phyloP scores from a whole-genome alignment of 2,113 vertebrate genomes.

The Bubo scandiacus region DNA sequence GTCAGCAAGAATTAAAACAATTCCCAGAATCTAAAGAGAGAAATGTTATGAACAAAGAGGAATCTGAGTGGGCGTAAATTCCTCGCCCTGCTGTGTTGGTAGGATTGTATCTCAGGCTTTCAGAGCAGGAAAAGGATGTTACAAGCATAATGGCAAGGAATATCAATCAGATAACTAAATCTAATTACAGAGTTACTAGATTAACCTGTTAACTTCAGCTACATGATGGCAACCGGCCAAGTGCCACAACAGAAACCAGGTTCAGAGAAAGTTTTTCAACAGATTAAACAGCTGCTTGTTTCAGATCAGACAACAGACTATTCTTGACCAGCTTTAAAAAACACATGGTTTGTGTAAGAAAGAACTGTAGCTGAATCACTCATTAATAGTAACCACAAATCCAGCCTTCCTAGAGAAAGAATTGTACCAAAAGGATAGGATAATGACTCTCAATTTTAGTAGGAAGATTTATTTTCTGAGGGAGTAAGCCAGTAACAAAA shows the following conservation, averaged over 20 bases:
- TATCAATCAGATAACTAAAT: conserved; percentile 42
- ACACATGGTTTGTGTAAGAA: background rate
- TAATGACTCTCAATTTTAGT: background rate
- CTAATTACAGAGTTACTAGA: background rate
- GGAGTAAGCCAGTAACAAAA: background rate
- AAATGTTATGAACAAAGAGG: background rate
- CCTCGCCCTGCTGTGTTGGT: background rate
- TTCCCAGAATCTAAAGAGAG: background rate
- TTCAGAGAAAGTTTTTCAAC: background rate
- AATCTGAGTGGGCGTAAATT: conserved; percentile 30
- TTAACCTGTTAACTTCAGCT: background rate
- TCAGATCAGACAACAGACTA: background rate
- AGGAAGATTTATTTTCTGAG: background rate
- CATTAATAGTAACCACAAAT: background rate
- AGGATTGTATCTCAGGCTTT: conserved; percentile 8
- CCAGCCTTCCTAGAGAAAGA: background rate
- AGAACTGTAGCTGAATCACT: background rate
- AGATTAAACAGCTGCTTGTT: background rate
- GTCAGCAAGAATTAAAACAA: background rate
- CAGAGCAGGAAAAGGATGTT: conserved; percentile 51
- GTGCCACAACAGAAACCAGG: background rate
- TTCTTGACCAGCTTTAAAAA: background rate
- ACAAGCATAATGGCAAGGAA: background rate
- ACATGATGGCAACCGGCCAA: background rate
- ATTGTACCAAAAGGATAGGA: background rate